Evolutionary conservation across 30 jellyfish, hydroid and myxozoan genomes (phyloP).

Genomic region (Turritopsis dohrnii): DNA sequence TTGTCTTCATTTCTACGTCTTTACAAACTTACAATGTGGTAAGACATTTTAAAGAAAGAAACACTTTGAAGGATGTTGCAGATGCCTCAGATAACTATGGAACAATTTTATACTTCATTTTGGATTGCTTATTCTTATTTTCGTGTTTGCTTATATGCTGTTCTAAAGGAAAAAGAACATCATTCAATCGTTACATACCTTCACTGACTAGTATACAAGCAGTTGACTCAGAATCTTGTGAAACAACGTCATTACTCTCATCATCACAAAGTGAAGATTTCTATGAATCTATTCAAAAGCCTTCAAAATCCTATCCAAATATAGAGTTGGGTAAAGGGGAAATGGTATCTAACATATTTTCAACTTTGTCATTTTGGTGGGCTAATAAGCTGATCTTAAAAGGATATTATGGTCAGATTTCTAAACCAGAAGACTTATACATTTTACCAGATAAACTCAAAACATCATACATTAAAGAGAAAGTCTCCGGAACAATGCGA

Average conservation of each 20-base stretch:
- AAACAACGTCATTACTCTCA: neutral
- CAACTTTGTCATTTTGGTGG: slow-evolving; percentile 69
- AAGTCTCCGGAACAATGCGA: slow-evolving; percentile 47
- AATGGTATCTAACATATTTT: slow-evolving; percentile 41
- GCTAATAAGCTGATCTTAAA: slow-evolving; percentile 66
- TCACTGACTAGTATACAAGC: slow-evolving; percentile 11
- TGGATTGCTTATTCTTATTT: neutral
- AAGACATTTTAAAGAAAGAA: neutral
- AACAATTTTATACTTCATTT: neutral
- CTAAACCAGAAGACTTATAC: slow-evolving; percentile 59
- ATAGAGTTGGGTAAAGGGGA: slow-evolving; percentile 79
- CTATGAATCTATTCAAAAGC: slow-evolving; percentile 35
- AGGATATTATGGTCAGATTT: slow-evolving; percentile 48
- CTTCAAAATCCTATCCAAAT: slow-evolving; percentile 13
- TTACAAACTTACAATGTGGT: slow-evolving; percentile 37
- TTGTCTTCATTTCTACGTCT: slow-evolving; percentile 42
- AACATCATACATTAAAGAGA: slow-evolving; percentile 59
- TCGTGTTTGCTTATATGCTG: neutral
- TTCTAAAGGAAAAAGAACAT: neutral
- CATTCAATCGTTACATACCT: slow-evolving; percentile 6
- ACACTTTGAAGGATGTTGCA: neutral
- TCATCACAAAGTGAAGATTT: slow-evolving; percentile 33
- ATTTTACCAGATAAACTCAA: slow-evolving; percentile 54
- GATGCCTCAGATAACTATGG: neutral
- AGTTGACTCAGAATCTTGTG: neutral